Conservation (phyloP, 2,888 invertebrate species). For the Sepioteuthis lessoniana region DNA sequence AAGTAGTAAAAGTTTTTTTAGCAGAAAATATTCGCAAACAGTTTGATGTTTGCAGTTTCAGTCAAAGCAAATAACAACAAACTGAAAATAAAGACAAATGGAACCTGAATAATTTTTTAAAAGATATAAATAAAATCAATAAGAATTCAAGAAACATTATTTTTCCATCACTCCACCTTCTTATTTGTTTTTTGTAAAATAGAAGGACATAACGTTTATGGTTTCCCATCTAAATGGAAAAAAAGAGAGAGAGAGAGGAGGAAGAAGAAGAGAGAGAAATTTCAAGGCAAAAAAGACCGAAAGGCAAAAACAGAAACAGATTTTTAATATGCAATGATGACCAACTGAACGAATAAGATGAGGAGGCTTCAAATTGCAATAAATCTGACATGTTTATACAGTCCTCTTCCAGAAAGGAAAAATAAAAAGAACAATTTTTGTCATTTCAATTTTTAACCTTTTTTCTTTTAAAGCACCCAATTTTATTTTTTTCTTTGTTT, state of each 20-base stretch:
- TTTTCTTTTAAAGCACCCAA: background rate
- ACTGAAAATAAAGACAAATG: too few relatives aligned
- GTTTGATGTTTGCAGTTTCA: background rate
- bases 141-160: background rate
- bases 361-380: constrained; percentile 10
- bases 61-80: background rate
- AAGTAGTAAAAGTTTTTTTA: background rate
- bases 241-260: background rate
- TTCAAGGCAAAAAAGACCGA: background rate
- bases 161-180: background rate
- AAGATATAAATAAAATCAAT: background rate
- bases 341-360: background rate
- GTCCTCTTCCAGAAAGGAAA: background rate
- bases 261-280: background rate
- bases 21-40: background rate
- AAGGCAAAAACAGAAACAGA: background rate
- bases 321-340: background rate
- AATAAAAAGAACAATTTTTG: background rate
- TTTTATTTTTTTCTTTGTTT: background rate
- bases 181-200: background rate
- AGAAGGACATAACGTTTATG: background rate
- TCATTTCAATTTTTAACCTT: background rate
- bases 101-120: background rate
- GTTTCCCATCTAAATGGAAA: background rate
- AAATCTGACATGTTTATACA: constrained; percentile 15